Percentiles rank a stretch among this genome's conserved stretches.
phyloP scores from a whole-genome alignment of 2,888 invertebrate species.

The Spialia ferax region DNA sequence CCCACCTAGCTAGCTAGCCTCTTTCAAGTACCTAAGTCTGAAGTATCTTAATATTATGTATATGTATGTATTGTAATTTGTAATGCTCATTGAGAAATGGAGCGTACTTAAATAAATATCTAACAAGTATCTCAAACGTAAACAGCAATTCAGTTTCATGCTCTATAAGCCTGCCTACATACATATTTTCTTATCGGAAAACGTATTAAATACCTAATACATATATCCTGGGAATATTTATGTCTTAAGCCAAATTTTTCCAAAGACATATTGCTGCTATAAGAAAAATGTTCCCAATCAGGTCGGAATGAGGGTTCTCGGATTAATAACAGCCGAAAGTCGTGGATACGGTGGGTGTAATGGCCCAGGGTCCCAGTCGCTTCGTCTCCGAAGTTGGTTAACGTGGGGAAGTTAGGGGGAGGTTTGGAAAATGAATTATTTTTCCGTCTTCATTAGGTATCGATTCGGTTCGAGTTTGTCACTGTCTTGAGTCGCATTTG shows the following conservation, averaged over 20 bases:
- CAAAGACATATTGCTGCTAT: conserved; percentile 37
- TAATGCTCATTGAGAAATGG: too few relatives aligned
- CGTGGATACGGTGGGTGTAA: conserved; percentile 29
- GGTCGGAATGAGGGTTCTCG: conserved; percentile 33
- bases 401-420: conserved; percentile 7
- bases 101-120: too few relatives aligned
- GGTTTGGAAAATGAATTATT: conserved; percentile 18
- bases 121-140: too few relatives aligned
- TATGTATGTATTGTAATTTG: too few relatives aligned
- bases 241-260: conserved; percentile 37
- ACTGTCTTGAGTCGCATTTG: too few relatives aligned
- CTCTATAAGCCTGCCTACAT: background rate
- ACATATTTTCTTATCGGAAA: conserved; percentile 20
- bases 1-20: too few relatives aligned
- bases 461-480: too few relatives aligned
- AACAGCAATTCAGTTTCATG: background rate
- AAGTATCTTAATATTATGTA: too few relatives aligned
- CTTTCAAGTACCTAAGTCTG: too few relatives aligned
- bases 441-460: background rate
- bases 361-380: conserved; percentile 19
- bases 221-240: conserved; percentile 25
- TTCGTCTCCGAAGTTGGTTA: conserved; percentile 10
- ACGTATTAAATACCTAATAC: background rate
- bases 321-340: conserved; percentile 38
- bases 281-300: conserved; percentile 41